Conservation (phyloP, 2,888 invertebrate genomes). For the Cabera pusaria region DNA sequence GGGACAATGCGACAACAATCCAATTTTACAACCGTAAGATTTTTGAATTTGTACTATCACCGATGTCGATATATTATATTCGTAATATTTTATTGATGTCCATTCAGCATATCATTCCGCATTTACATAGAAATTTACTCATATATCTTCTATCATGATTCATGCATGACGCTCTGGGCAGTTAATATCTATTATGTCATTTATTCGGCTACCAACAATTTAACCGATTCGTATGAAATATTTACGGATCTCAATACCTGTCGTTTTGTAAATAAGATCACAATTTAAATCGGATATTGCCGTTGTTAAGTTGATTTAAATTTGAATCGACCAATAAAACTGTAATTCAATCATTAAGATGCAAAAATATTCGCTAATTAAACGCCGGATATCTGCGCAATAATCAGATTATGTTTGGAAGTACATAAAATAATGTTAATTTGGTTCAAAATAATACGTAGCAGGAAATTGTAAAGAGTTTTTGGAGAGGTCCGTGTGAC, state of each 20-base stretch:
- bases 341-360: constrained; percentile 17
- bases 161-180: background rate
- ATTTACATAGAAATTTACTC: too few relatives aligned
- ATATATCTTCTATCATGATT: too few relatives aligned
- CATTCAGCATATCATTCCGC: too few relatives aligned
- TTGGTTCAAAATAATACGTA: constrained; percentile 4
- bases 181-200: constrained; percentile 2
- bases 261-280: too few relatives aligned
- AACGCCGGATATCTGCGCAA: constrained; percentile 24
- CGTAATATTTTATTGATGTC: too few relatives aligned
- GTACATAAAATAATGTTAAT: too few relatives aligned
- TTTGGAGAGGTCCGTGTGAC: constrained; percentile 16
- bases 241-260: constrained; percentile 8
- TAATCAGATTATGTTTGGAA: too few relatives aligned
- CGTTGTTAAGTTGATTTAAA: too few relatives aligned
- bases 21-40: constrained; percentile 5
- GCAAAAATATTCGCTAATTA: constrained; percentile 22
- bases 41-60: too few relatives aligned
- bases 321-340: constrained; percentile 5
- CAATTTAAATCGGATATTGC: too few relatives aligned
- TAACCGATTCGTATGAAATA: constrained; percentile 1
- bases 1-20: constrained; percentile 3
- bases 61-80: too few relatives aligned
- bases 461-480: constrained; percentile 13
- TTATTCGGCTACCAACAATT: background rate